phyloP scores from a whole-genome alignment of 2,888 invertebrate species.

The Lithophane semibrunnea region DNA sequence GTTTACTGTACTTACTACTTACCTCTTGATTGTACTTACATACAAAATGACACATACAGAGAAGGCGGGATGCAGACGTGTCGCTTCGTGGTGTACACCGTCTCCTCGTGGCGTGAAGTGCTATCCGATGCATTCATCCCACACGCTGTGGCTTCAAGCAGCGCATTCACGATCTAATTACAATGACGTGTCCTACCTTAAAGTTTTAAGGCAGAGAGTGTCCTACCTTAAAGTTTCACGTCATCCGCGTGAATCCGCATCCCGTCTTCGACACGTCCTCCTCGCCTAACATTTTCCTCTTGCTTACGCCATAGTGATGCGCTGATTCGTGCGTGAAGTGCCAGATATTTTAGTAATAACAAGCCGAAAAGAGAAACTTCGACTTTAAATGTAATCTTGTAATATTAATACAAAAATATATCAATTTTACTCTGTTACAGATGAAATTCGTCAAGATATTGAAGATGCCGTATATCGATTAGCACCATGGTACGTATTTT shows the following conservation, averaged over 20 bases:
- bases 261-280: neutral
- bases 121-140: neutral
- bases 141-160: neutral
- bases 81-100: neutral
- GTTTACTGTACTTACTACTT: too few species aligned
- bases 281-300: neutral
- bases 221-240: neutral
- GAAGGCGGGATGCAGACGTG: neutral
- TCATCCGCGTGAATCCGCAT: neutral
- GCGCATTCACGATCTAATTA: neutral
- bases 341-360: neutral
- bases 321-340: neutral
- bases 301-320: neutral
- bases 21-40: neutral
- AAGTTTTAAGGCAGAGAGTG: too few species aligned
- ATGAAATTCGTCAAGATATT: slow-evolving; percentile 99
- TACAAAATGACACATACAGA: neutral
- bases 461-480: slow-evolving; percentile 98
- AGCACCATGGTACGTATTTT: slow-evolving; percentile 95
- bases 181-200: neutral
- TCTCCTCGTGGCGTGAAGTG: neutral
- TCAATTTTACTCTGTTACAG: slow-evolving; percentile 86
- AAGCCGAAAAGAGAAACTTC: neutral
- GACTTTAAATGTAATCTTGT: neutral
- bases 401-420: neutral